Evolutionary conservation across 2,113 vertebrate species (phyloP).

Genomic region (Spea multiplicata): DNA sequence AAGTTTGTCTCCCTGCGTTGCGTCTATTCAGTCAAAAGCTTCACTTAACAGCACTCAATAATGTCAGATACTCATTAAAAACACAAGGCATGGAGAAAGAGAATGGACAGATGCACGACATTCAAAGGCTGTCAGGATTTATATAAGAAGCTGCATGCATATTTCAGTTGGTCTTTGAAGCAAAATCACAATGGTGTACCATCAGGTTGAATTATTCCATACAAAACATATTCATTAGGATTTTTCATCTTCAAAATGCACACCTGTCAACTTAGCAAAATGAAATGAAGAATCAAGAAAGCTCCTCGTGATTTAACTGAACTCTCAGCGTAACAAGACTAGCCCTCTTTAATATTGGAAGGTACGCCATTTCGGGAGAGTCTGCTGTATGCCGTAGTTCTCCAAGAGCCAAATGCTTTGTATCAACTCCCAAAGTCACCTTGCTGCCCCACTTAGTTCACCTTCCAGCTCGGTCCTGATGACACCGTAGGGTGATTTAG

Average conservation of each 20-base stretch:
- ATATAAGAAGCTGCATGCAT: constrained; percentile 45
- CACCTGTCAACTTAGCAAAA: constrained; percentile 42
- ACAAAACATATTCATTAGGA: constrained; percentile 47
- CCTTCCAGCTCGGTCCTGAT: not conserved
- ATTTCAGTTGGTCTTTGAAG: constrained; percentile 46
- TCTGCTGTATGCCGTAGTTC: not conserved
- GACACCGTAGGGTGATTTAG: too few species aligned
- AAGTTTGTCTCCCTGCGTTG: constrained; percentile 24
- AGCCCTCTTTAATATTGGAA: constrained; percentile 18
- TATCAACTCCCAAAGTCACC: not conserved
- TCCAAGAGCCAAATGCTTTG: not conserved
- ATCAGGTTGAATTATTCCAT: constrained; percentile 42
- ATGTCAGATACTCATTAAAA: constrained; percentile 47
- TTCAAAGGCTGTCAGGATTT: constrained; percentile 36
- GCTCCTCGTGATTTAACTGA: constrained; percentile 34
- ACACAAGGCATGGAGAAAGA: constrained; percentile 28
- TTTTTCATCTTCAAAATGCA: constrained; percentile 41
- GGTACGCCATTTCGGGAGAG: constrained; percentile 17
- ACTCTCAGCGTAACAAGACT: constrained; percentile 24
- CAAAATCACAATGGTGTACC: constrained; percentile 45
- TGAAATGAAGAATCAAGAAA: constrained; percentile 41
- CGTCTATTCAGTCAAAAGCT: constrained; percentile 36
- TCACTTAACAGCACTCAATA: constrained; percentile 41
- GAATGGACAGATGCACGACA: constrained; percentile 44
- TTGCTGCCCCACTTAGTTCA: not conserved